Evolutionary conservation across 2,888 invertebrate species (phyloP), one percentile per base, ranked within the genome.

Genomic region (Papilio gigon): DNA sequence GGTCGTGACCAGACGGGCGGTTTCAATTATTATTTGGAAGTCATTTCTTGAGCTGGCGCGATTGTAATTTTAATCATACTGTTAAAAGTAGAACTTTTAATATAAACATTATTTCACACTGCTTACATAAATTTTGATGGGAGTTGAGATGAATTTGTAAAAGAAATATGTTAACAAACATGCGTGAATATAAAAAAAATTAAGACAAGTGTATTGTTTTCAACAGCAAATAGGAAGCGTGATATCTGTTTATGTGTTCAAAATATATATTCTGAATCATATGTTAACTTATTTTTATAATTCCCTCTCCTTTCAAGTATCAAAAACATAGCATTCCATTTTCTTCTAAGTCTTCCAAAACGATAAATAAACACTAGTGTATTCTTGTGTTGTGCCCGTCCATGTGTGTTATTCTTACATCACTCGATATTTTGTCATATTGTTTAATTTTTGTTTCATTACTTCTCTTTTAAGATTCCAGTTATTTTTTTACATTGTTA

Each of bases 1-100:
- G 84, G 84, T 90, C 91, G 91, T 92, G 90, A 92, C 90, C 89
- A 87, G 88, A 85, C 89, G 82, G 42, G 84, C 84, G 85, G 86
- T 90, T 92, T 92, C 91, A 90, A 90, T 90, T 90, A 90, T 89
- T 88, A 87, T 88, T 87, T 88, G 86, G 88, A 87, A 90, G 89
- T 89, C 82, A 84, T 86, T 88, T 84, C 84, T 84, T 82, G 82
- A 81, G 80, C 84, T 80, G 79, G 79, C 80, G 81, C 80, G 83
- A 80, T 81, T 83, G 81, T 79, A 86, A 82, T 88, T 88, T 88
- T 87, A 88, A 88, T 89, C 85, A 88, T 84, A 81, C 79, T 83
- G 80, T 79, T 86, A 84, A 67, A 70, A 67, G 65, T 82, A 81
- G 83, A 75, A 83, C 80, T 82, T 78, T 60, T 70, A 56, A 69